Evolutionary conservation across 1,140 invertebrate genomes (phyloP).

Genomic region (Phymastichus coffea): DNA sequence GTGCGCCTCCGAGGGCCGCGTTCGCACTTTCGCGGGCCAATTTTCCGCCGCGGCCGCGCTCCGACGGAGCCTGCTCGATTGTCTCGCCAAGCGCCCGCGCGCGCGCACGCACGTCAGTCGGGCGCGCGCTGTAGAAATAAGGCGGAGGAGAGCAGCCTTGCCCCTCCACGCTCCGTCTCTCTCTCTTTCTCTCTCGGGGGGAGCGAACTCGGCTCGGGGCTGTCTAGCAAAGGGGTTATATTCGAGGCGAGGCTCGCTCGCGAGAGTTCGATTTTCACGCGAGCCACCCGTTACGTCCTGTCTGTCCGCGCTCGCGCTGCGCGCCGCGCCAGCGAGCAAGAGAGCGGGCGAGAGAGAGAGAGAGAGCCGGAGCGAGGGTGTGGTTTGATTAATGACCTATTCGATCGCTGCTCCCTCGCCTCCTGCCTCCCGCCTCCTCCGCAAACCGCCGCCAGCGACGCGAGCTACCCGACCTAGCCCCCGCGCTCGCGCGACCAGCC

Average conservation of each 20-base stretch:
- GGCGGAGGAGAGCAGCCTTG: conserved; percentile 6
- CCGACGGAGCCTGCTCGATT: too few species aligned
- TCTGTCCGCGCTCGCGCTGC: conserved; percentile 35
- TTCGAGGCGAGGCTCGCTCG: conserved; percentile 4
- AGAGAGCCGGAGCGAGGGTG: conserved; percentile 42
- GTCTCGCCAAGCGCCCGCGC: too few species aligned
- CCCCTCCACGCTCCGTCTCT: too few species aligned
- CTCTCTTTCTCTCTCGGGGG: too few species aligned
- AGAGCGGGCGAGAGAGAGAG: too few species aligned
- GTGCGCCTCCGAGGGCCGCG: too few species aligned
- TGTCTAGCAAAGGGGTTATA: conserved; percentile 4
- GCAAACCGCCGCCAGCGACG: not conserved
- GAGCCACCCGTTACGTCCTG: conserved; percentile 52
- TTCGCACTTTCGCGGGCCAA: too few species aligned
- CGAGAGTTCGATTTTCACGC: conserved; percentile 34
- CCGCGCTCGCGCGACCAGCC: conserved; percentile 30
- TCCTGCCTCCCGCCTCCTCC: not conserved
- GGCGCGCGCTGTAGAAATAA: too few species aligned
- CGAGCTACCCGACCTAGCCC: conserved; percentile 37
- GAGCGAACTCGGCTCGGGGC: not conserved
- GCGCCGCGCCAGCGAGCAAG: too few species aligned
- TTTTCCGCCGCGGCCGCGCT: too few species aligned
- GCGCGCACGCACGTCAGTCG: too few species aligned
- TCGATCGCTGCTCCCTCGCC: conserved; percentile 37
- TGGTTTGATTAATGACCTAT: conserved; percentile 58